Conservation (phyloP, 2,888 invertebrate genomes). For the Eupithecia abbreviata region DNA sequence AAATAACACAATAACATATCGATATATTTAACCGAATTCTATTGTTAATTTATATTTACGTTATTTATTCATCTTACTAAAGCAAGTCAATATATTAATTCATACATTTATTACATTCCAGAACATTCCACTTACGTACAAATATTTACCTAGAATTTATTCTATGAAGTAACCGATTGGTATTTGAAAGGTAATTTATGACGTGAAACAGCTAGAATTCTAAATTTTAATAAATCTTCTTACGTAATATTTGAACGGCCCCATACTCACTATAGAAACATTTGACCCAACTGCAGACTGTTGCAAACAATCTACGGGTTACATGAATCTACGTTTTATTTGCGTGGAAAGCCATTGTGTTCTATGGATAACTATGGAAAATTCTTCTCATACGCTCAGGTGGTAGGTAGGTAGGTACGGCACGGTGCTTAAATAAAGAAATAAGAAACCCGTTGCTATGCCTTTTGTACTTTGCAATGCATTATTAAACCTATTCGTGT, state of each 20-base stretch:
- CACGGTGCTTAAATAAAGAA: neutral
- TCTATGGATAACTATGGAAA: too few species aligned
- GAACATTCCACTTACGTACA: neutral
- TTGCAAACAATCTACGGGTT: too few species aligned
- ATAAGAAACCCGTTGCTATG: neutral
- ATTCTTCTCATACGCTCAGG: too few species aligned
- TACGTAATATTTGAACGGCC: too few species aligned
- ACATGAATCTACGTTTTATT: too few species aligned
- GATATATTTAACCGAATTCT: too few species aligned
- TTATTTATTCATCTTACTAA: neutral
- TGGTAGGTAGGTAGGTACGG: too few species aligned
- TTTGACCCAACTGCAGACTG: too few species aligned
- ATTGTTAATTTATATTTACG: neutral
- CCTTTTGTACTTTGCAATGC: neutral
- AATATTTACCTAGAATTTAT: neutral
- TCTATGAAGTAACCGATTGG: constrained; percentile 7
- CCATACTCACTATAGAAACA: too few species aligned
- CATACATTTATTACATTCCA: neutral
- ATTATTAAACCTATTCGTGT: neutral
- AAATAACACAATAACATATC: too few species aligned
- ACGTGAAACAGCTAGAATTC: neutral
- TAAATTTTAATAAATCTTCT: neutral
- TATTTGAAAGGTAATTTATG: constrained; percentile 12
- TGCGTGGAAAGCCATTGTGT: too few species aligned
- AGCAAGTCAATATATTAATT: neutral